These are phyloP conservation scores for Bujurquina vittata DNA, from an alignment of 2,113 vertebrate species.

Conservation along the genomic window DNA sequence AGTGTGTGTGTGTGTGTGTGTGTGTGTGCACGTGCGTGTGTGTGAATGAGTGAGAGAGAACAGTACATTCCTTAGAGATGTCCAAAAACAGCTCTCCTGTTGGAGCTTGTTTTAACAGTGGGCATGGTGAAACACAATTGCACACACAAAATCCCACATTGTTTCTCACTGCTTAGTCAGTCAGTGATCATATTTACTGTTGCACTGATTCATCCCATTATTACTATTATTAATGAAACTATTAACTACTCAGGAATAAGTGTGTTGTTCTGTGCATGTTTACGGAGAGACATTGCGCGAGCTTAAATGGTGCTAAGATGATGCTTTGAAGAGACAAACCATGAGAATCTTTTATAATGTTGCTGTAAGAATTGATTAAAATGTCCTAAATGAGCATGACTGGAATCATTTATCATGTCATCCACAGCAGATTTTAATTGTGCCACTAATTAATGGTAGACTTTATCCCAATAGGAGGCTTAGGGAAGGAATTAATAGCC, in stretches of 20 bases:
- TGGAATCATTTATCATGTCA: rapidly evolving
- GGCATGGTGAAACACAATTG: neutral
- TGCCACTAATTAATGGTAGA: neutral
- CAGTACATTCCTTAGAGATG: constrained; percentile 34
- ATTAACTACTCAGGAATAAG: too few species aligned
- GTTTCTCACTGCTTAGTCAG: neutral
- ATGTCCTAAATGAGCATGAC: neutral
- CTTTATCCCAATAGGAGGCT: neutral
- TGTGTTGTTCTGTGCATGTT: neutral
- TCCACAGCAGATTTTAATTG: neutral
- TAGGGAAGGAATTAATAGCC: neutral
- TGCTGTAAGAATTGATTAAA: too few species aligned
- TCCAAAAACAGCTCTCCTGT: constrained; percentile 37
- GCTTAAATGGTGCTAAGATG: too few species aligned
- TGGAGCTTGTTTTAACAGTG: constrained; percentile 39
- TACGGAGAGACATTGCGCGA: neutral
- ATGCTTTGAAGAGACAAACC: too few species aligned
- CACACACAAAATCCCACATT: neutral
- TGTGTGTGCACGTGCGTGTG: neutral
- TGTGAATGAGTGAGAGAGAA: neutral
- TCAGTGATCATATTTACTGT: neutral
- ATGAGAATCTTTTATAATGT: neutral
- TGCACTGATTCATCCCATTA: neutral
- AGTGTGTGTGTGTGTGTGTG: neutral
- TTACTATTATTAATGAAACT: neutral